phyloP scores from a whole-genome alignment of 2,113 vertebrate species.

The Neogale vison region DNA sequence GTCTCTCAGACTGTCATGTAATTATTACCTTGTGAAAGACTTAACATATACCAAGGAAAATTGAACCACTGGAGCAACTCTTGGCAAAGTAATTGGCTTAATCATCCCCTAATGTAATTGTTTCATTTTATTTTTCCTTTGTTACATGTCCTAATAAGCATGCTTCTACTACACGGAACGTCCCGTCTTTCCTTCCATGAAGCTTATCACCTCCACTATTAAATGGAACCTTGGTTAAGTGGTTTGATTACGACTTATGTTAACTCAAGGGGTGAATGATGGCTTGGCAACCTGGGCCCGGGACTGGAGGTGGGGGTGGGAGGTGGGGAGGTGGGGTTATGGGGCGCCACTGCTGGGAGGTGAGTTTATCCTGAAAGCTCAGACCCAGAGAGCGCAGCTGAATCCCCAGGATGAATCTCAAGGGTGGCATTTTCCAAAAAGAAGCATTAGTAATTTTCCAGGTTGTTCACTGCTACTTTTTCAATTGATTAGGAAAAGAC shows the following conservation, averaged over 20 bases:
- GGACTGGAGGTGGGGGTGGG: accelerated
- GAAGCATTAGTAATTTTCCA: background rate
- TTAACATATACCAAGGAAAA: slow-evolving; percentile 13
- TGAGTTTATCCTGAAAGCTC: background rate
- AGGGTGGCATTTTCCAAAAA: background rate
- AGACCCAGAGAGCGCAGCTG: background rate
- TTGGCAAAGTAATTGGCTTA: background rate
- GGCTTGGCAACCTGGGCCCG: background rate
- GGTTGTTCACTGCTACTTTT: background rate
- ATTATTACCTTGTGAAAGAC: slow-evolving; percentile 26
- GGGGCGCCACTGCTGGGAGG: background rate
- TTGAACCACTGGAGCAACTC: background rate
- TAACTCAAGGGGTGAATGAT: background rate
- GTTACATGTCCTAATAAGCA: background rate
- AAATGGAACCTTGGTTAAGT: background rate
- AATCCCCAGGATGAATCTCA: background rate
- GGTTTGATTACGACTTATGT: background rate
- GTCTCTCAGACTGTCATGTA: slow-evolving; percentile 21
- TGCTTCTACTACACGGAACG: background rate
- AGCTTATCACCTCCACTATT: background rate
- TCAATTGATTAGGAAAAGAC: background rate
- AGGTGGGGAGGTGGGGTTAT: background rate
- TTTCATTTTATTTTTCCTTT: slow-evolving; percentile 26
- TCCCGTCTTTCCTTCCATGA: background rate
- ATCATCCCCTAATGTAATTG: background rate